Evolutionary conservation across 1,140 invertebrate species (phyloP).

Genomic region (Bombus waltoni): DNA sequence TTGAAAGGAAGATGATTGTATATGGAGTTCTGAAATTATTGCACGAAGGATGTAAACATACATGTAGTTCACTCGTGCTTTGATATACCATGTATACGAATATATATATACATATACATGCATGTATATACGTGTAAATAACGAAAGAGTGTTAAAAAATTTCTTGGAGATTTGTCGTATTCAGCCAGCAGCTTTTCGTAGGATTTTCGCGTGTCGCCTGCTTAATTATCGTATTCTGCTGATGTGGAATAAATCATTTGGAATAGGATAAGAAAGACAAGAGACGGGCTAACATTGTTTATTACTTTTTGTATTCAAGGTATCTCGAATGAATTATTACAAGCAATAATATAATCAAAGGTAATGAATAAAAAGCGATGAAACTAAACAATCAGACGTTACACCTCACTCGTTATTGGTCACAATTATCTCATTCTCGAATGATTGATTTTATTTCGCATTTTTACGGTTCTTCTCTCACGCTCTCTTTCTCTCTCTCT

Average conservation of each 20-base stretch:
- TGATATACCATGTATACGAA: no score
- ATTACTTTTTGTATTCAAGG: constrained; percentile 75
- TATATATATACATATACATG: no score
- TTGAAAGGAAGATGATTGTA: no score
- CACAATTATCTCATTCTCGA: constrained; percentile 69
- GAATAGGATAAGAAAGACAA: constrained; percentile 38
- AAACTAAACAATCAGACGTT: constrained; percentile 71
- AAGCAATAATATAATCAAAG: constrained; percentile 75
- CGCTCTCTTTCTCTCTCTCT: constrained; percentile 14
- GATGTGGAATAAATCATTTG: not conserved
- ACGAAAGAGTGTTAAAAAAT: no score
- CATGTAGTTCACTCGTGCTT: no score
- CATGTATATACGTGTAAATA: no score
- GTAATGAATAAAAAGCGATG: constrained; percentile 74
- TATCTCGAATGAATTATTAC: constrained; percentile 74
- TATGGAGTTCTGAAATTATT: no score
- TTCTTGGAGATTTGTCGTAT: no score
- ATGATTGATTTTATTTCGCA: constrained; percentile 71
- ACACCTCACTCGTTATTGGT: constrained; percentile 72
- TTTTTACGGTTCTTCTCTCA: constrained; percentile 50
- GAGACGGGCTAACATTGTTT: constrained; percentile 69
- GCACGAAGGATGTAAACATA: no score
- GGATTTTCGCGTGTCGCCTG: no score
- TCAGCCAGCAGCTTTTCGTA: no score
- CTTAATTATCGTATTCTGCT: no score